These are phyloP conservation scores for Tiphia femorata DNA, from an alignment of 2,888 invertebrate genomes.

Conservation along the genomic window DNA sequence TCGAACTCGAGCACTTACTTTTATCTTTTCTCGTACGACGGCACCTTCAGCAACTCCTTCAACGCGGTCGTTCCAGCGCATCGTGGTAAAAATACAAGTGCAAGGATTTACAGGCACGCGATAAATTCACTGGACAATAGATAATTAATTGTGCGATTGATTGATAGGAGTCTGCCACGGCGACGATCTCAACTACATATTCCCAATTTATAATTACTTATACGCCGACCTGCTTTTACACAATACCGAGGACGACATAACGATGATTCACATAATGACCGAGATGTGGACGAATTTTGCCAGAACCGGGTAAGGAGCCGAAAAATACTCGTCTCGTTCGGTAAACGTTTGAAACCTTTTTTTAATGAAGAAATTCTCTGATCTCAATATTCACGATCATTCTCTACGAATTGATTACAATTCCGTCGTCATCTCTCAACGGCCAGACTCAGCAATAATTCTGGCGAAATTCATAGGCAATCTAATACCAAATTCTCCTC, in stretches of 20 bases:
- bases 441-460: too few relatives aligned
- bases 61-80: slow-evolving; percentile 9
- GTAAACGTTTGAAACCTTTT: too few relatives aligned
- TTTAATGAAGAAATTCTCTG: too few relatives aligned
- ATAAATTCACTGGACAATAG: background rate
- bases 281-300: slow-evolving; percentile 57
- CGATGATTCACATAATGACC: slow-evolving; percentile 56
- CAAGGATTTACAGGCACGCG: background rate
- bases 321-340: too few relatives aligned
- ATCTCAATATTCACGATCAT: too few relatives aligned
- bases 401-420: too few relatives aligned
- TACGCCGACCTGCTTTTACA: slow-evolving; percentile 31
- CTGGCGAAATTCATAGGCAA: too few relatives aligned
- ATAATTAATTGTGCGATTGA: too few relatives aligned
- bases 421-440: too few relatives aligned
- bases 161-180: slow-evolving; percentile 49
- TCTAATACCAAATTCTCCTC: too few relatives aligned
- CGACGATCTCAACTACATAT: slow-evolving; percentile 58
- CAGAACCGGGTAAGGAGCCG: slow-evolving; percentile 56
- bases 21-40: slow-evolving; percentile 53
- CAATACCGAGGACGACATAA: slow-evolving; percentile 48
- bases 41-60: slow-evolving; percentile 48
- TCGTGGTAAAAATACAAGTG: slow-evolving; percentile 48
- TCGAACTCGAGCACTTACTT: slow-evolving; percentile 54
- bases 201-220: slow-evolving; percentile 40